phyloP scores from a whole-genome alignment of 1,140 invertebrate genomes.

The Geopemphigus sp. region DNA sequence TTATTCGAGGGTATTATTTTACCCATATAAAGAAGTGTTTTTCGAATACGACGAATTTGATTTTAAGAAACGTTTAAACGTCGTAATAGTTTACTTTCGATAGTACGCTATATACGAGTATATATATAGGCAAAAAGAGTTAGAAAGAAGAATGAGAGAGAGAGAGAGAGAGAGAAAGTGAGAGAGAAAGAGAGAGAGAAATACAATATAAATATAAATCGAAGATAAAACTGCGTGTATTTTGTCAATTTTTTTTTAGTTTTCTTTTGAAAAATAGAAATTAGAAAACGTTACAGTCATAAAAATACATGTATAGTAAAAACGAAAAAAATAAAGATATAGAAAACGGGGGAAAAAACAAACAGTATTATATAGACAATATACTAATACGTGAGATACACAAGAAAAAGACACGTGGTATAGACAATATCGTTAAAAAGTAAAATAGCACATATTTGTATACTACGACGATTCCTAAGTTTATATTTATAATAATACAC shows the following conservation, averaged over 20 bases:
- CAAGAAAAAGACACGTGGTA: constrained; percentile 16
- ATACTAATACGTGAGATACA: constrained; percentile 11
- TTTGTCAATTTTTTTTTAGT: constrained; percentile 16
- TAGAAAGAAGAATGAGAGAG: too few relatives aligned
- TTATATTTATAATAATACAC: not conserved
- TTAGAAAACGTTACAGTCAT: constrained; percentile 46
- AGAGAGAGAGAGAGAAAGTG: not conserved
- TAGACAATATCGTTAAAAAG: constrained; percentile 5
- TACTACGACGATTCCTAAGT: constrained; percentile 1
- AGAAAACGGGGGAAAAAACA: too few relatives aligned
- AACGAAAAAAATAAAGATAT: constrained; percentile 9
- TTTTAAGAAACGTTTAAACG: too few relatives aligned
- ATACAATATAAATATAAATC: constrained; percentile 13
- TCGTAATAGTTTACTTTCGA: too few relatives aligned
- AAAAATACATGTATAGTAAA: constrained; percentile 38
- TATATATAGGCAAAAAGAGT: too few relatives aligned
- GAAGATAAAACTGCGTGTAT: constrained; percentile 49
- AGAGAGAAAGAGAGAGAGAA: constrained; percentile 11
- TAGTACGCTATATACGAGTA: too few relatives aligned
- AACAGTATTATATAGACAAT: too few relatives aligned
- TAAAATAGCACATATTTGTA: constrained; percentile 9
- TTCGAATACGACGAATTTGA: too few relatives aligned
- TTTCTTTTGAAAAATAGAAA: constrained; percentile 39
- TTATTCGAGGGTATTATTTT: too few relatives aligned
- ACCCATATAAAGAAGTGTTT: too few relatives aligned